Evolutionary conservation across 2,888 invertebrate species (phyloP).

Genomic region (Drosophila neotestacea): DNA sequence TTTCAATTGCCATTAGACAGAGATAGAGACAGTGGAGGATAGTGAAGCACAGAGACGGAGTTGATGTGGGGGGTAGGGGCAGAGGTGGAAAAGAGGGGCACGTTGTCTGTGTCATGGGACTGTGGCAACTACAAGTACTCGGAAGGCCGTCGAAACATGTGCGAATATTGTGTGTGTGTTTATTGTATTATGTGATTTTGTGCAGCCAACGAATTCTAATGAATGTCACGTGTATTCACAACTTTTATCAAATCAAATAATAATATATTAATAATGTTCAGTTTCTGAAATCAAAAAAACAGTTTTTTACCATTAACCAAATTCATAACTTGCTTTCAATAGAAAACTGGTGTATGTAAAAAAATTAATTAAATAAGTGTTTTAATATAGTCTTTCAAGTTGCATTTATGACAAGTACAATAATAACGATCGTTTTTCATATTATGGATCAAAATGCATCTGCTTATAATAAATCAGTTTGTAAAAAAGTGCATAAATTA

Average conservation of each 20-base stretch:
- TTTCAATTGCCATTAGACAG: conserved; percentile 39
- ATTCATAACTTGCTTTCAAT: too few species aligned
- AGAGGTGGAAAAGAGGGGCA: neutral
- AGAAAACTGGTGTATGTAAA: too few species aligned
- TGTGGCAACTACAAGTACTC: conserved; percentile 19
- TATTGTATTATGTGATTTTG: conserved; percentile 2
- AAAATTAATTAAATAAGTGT: too few species aligned
- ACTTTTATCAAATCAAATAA: conserved; percentile 7
- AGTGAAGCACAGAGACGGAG: conserved; percentile 1
- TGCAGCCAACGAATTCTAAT: conserved; percentile 11
- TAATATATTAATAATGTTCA: conserved; percentile 3
- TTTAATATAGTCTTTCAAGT: too few species aligned
- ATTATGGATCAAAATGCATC: too few species aligned
- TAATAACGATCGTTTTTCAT: too few species aligned
- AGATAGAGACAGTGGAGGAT: neutral
- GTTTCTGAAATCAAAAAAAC: conserved; percentile 8
- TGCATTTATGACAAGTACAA: too few species aligned
- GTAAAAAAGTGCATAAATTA: too few species aligned
- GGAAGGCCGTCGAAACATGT: conserved; percentile 39
- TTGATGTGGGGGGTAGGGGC: neutral
- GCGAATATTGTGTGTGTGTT: conserved; percentile 12
- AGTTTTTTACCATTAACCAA: conserved; percentile 2
- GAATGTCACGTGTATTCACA: conserved; percentile 12
- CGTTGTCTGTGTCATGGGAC: conserved; percentile 38
- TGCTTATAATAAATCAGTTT: too few species aligned